Base-by-base conservation (phyloP, 2,113 vertebrate genomes). In the Upupa epops region DNA sequence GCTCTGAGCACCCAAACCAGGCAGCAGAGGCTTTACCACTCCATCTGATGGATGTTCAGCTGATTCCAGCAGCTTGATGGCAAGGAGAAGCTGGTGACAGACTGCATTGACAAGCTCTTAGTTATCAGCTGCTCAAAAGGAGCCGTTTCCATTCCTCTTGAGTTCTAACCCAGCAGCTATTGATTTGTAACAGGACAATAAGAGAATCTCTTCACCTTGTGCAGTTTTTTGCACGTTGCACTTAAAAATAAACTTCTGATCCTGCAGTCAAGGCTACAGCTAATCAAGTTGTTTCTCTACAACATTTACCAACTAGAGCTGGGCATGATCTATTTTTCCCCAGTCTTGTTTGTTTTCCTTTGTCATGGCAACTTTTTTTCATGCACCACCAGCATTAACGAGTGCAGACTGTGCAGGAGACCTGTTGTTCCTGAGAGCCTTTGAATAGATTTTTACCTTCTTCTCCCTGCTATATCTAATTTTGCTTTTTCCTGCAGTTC, bases 401-500 rank as follows among this genome's bases (percentile, higher is more conserved):
- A 83, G 16, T 18, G 7, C 36, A 83, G 83, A 46, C 58, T 46
- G 13, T 63, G 60, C 24, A 15, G 31, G 55, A 52, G 73, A 89
- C 80, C 65, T 79, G 70, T 92, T 83, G 54, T 84, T 94, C 85
- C 31, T 64, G 58, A 83, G 80, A 87, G 65, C 16, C 90, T 92
- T 89, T 88, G 49, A 88, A 86, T 66, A 84, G 72, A 88, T 86
- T 95, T 42, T 95, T 94, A 91, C 83, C 83, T 86, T 86, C 65
- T 94, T 6, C 29, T 93, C n/a, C 51, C 48, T 69, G 42, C 49
- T 51, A 73, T 76, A 37, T 84, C 86, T 95, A 69, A 89, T 86
- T 91, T 92, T 86, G 52, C 34, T 42, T 94, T 93, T 95, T 96
- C 91, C 61, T 81, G 69, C 78, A 83, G 65, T 83, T 96, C 60